phyloP scores from a whole-genome alignment of 1,140 invertebrate species.

The Planococcus citri region DNA sequence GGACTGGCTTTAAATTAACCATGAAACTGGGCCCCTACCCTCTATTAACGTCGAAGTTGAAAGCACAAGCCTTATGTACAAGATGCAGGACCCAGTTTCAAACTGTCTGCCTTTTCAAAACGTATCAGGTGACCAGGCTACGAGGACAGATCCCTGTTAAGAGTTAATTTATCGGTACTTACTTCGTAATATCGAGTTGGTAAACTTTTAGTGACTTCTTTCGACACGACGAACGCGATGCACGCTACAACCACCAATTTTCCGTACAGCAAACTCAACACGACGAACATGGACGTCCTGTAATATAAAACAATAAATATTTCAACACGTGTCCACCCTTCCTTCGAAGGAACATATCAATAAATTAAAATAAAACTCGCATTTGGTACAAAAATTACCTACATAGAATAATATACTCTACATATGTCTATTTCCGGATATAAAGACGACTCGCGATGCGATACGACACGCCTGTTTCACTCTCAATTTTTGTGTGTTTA shows the following conservation, averaged over 20 bases:
- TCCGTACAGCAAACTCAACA: constrained; percentile 86
- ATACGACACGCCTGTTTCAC: no score
- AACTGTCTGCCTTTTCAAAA: no score
- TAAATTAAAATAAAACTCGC: no score
- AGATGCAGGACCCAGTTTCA: no score
- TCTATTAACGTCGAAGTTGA: background rate
- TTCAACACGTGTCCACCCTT: background rate
- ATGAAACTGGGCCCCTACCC: background rate
- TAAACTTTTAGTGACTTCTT: constrained; percentile 81
- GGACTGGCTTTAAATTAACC: background rate
- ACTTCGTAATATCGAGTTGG: constrained; percentile 79
- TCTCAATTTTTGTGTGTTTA: no score
- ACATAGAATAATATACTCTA: no score
- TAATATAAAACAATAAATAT: constrained; percentile 35
- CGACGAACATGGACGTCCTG: constrained; percentile 86
- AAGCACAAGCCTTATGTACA: background rate
- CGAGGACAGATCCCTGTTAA: no score
- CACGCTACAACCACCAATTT: constrained; percentile 82
- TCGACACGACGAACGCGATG: constrained; percentile 81
- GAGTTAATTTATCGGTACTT: constrained; percentile 25
- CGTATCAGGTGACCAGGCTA: background rate
- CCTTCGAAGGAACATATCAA: background rate
- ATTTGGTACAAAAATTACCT: no score
- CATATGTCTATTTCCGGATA: no score
- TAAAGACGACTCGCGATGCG: no score